Conservation (phyloP, 2,888 invertebrate genomes). For the Apoda limacodes region DNA sequence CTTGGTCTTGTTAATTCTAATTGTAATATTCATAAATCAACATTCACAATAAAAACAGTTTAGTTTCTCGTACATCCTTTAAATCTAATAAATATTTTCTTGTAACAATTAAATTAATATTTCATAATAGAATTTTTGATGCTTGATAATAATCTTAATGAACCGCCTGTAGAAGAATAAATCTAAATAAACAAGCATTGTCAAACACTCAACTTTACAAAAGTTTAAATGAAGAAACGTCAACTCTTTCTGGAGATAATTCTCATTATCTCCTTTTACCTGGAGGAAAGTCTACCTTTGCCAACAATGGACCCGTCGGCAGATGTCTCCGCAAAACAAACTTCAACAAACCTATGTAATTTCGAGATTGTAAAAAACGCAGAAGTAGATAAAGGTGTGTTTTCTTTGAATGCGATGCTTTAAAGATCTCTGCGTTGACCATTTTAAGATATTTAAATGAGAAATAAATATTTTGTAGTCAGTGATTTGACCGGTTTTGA, state of each 20-base stretch:
- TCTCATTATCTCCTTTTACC: slow-evolving; percentile 61
- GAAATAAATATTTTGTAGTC: too few relatives aligned
- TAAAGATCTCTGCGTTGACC: too few relatives aligned
- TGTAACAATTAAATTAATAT: too few relatives aligned
- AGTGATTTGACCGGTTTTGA: too few relatives aligned
- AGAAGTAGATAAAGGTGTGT: too few relatives aligned
- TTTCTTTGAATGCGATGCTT: too few relatives aligned
- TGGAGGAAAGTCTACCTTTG: slow-evolving; percentile 38
- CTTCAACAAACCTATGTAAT: slow-evolving; percentile 57
- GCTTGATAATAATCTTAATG: slow-evolving; percentile 38
- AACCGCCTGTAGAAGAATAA: slow-evolving; percentile 31
- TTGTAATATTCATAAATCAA: too few relatives aligned
- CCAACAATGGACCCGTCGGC: slow-evolving; percentile 50
- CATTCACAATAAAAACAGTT: too few relatives aligned
- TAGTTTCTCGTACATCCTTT: too few relatives aligned
- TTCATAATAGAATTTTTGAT: too few relatives aligned
- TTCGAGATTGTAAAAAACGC: slow-evolving; percentile 29
- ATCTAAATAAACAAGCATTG: slow-evolving; percentile 55
- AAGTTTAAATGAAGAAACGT: slow-evolving; percentile 55
- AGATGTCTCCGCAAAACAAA: slow-evolving; percentile 66
- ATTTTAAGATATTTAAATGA: too few relatives aligned
- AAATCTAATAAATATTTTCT: slow-evolving; percentile 18
- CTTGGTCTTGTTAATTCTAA: too few relatives aligned
- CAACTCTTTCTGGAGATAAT: slow-evolving; percentile 61
- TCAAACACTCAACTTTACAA: slow-evolving; percentile 55